Evolutionary conservation across 2,797 vertebrate species (phyloP).

Genomic region (Sebastes kiyomatsui): DNA sequence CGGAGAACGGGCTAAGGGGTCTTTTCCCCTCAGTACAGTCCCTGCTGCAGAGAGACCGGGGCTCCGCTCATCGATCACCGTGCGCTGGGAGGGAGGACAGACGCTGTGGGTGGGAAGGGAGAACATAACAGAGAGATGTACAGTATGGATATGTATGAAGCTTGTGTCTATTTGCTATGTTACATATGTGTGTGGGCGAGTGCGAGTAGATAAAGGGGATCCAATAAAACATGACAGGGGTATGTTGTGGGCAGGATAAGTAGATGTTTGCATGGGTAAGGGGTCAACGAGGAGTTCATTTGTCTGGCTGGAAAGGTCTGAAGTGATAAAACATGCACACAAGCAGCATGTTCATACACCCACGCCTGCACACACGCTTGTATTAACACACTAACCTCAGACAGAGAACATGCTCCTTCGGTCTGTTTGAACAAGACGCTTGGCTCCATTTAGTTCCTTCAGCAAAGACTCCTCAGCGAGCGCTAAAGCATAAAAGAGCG

Average conservation of each 20-base stretch:
- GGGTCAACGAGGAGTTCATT: conserved; percentile 58
- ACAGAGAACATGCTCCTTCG: conserved; percentile 39
- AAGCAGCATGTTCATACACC: conserved; percentile 35
- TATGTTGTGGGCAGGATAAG: conserved; percentile 40
- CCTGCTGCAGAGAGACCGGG: conserved; percentile 51
- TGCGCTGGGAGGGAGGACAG: conserved; percentile 66
- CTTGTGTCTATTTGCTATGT: conserved; percentile 35
- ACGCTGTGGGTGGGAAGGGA: conserved; percentile 71
- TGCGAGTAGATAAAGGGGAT: conserved; percentile 31
- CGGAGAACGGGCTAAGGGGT: conserved; percentile 67
- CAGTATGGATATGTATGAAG: conserved; percentile 45
- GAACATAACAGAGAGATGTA: conserved; percentile 56
- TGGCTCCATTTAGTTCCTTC: conserved; percentile 64
- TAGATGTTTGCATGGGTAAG: conserved; percentile 40
- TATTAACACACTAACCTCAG: conserved; percentile 39
- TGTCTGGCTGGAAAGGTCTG: conserved; percentile 44
- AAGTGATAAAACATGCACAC: conserved; percentile 51
- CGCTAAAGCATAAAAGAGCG: conserved; percentile 61
- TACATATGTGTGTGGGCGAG: conserved; percentile 15
- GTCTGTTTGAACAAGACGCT: conserved; percentile 62
- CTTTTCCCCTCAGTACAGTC: conserved; percentile 59
- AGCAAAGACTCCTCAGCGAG: conserved; percentile 61
- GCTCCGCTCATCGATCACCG: conserved; percentile 78
- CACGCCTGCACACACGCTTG: conserved; percentile 25
- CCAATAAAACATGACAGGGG: conserved; percentile 58